phyloP scores from a whole-genome alignment of 30 jellyfish, hydroid and myxozoan species.

The Pseudorhiza aurosa region DNA sequence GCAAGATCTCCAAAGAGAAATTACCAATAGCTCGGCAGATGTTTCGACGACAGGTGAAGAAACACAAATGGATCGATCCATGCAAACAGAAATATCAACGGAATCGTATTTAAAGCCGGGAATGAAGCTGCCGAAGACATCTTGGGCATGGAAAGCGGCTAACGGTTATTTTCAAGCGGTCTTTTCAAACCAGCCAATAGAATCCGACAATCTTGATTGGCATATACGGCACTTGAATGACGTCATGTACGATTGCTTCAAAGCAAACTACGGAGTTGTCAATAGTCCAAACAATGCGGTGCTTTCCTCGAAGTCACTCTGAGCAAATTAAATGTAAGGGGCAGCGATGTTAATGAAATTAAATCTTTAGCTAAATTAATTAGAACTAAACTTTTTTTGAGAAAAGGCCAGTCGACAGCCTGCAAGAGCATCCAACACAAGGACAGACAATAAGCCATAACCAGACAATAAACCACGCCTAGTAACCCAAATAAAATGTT shows the following conservation, averaged over 20 bases:
- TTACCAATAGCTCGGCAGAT: no score
- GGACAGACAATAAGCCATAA: no score
- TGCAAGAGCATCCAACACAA: no score
- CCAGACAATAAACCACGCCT: no score
- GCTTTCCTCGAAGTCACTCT: background rate
- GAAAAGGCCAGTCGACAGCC: background rate
- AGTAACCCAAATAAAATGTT: background rate
- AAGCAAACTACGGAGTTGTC: background rate
- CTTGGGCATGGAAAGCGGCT: background rate
- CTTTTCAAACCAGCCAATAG: background rate
- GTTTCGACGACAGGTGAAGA: no score
- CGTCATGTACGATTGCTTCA: background rate
- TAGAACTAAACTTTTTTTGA: background rate
- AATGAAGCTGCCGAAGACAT: background rate
- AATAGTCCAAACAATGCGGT: background rate
- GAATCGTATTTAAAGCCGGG: background rate
- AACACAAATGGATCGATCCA: no score
- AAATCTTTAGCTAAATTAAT: no score
- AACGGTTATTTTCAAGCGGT: background rate
- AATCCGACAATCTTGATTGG: background rate
- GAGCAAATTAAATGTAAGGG: background rate
- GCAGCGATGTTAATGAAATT: background rate
- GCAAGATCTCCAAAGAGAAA: no score
- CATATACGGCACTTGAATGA: background rate
- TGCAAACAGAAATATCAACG: no score